These are phyloP conservation scores for Apeltes quadracus DNA, from an alignment of 2,113 vertebrate species.

Conservation along the genomic window DNA sequence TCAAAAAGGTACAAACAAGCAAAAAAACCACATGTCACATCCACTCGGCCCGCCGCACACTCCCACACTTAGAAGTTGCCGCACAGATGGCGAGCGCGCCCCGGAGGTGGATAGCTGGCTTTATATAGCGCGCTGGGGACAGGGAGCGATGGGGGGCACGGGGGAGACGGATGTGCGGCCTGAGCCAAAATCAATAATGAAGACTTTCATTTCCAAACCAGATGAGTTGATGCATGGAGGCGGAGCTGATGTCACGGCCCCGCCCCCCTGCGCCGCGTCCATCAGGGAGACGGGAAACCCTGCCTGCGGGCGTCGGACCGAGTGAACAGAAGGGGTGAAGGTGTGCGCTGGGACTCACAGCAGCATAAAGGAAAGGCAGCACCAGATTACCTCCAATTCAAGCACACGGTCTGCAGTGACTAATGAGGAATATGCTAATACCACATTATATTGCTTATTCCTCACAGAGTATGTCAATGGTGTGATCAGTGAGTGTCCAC, in stretches of 20 bases:
- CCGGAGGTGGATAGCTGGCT: constrained; percentile 53
- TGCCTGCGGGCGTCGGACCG: no score
- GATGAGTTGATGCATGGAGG: constrained; percentile 63
- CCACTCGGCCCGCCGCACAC: constrained; percentile 9
- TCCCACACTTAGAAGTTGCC: constrained; percentile 2
- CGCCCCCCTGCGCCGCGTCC: constrained; percentile 38
- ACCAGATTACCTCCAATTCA: background rate
- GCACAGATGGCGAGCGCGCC: constrained; percentile 13
- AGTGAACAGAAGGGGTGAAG: no score
- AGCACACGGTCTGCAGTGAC: background rate
- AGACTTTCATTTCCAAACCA: constrained; percentile 74
- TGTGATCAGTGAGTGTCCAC: no score
- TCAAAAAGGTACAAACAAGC: background rate
- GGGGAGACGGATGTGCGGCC: constrained; percentile 69
- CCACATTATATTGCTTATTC: background rate
- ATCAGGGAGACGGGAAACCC: constrained; percentile 49
- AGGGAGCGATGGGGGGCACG: constrained; percentile 57
- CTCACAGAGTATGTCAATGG: no score
- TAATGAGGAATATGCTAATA: background rate
- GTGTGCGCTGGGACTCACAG: no score
- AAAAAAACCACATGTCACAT: background rate
- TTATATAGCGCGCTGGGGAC: constrained; percentile 54
- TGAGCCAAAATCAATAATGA: constrained; percentile 74
- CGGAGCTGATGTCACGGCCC: constrained; percentile 42
- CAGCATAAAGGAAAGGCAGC: background rate